These are phyloP conservation scores for Brachionus paranguensis DNA, from an alignment of 1,140 invertebrate genomes.

Conservation along the genomic window DNA sequence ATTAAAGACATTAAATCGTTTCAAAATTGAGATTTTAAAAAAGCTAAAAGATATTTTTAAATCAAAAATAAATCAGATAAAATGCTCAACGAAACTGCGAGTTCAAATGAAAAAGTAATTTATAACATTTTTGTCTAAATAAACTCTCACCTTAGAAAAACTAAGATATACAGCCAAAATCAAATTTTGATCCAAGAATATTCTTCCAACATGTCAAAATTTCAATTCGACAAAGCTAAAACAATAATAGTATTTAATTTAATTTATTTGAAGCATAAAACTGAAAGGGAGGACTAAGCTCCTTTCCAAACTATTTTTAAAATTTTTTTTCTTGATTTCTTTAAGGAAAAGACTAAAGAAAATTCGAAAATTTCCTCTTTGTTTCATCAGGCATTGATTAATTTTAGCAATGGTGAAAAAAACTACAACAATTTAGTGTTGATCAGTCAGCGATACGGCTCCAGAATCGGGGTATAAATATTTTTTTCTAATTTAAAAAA, in stretches of 20 bases:
- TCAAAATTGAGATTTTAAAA: neutral
- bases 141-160: neutral
- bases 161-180: neutral
- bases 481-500: neutral
- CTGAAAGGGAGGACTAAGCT: too few relatives aligned
- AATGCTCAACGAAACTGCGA: neutral
- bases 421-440: constrained; percentile 24
- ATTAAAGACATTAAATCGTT: too few relatives aligned
- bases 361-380: neutral
- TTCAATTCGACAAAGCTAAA: constrained; percentile 32
- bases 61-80: neutral
- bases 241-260: neutral
- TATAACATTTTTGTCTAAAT: neutral
- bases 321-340: too few relatives aligned
- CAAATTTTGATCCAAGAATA: constrained; percentile 7
- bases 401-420: neutral
- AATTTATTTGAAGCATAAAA: neutral
- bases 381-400: neutral
- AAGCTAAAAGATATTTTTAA: neutral
- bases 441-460: neutral
- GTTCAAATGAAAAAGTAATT: neutral
- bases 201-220: constrained; percentile 17
- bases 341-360: constrained; percentile 24
- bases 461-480: neutral
- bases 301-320: too few relatives aligned